phyloP scores from a whole-genome alignment of 2,113 vertebrate genomes.

The Cheirogaleus medius region DNA sequence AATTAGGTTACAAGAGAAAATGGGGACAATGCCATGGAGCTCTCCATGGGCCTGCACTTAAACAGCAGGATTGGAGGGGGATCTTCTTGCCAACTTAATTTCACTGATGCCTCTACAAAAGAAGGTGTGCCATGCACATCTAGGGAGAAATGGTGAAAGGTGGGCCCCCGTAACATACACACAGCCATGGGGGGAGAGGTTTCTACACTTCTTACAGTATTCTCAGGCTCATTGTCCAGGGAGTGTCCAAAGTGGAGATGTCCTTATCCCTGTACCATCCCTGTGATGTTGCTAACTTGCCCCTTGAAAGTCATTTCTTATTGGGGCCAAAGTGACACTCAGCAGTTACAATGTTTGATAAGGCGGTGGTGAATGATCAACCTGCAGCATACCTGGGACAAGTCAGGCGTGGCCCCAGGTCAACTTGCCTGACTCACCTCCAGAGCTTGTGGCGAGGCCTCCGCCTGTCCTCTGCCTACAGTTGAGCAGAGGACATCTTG shows the following conservation, averaged over 20 bases:
- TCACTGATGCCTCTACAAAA: not conserved
- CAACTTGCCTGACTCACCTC: not conserved
- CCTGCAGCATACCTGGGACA: not conserved
- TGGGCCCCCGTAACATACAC: not conserved
- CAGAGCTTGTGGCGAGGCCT: not conserved
- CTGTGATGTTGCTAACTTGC: not conserved
- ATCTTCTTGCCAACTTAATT: not conserved
- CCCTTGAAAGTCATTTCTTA: not conserved
- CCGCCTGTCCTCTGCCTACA: not conserved
- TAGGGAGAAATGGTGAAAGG: not conserved
- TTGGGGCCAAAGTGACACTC: conserved; percentile 4
- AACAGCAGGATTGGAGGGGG: not conserved
- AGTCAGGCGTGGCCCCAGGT: not conserved
- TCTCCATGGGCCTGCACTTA: not conserved
- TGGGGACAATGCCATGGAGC: not conserved
- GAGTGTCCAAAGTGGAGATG: not conserved
- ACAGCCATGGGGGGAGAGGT: not conserved
- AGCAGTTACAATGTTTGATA: not conserved
- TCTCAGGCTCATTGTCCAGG: not conserved
- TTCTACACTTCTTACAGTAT: not conserved
- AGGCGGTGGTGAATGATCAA: conserved; percentile 24
- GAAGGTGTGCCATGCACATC: not conserved
- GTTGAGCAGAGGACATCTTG: not conserved
- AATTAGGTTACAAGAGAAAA: not conserved
- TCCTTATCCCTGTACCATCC: not conserved